phyloP scores from a whole-genome alignment of 2,113 vertebrate genomes.

The Passer domesticus region DNA sequence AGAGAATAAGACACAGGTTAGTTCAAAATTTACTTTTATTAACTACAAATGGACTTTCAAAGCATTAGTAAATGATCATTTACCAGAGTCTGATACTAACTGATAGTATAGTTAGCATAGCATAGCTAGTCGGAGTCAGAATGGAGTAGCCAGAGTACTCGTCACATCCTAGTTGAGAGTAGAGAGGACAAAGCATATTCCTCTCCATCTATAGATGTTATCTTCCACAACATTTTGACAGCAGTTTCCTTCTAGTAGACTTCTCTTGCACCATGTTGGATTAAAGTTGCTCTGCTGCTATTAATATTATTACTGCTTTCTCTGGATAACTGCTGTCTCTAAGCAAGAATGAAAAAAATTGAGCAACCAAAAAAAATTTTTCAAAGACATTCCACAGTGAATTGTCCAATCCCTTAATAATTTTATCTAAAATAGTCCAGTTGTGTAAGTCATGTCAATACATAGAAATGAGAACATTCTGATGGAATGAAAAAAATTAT shows the following conservation, averaged over 20 bases:
- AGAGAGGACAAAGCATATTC: not conserved
- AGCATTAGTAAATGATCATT: not conserved
- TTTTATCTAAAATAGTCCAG: not conserved
- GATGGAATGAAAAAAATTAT: not conserved
- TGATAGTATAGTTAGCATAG: not conserved
- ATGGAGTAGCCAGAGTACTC: not conserved
- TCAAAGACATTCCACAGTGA: not conserved
- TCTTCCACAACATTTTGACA: not conserved
- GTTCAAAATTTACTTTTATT: not conserved
- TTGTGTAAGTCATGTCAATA: not conserved
- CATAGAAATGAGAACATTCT: not conserved
- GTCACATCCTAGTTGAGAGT: not conserved
- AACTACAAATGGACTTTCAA: not conserved
- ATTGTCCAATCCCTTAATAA: not conserved
- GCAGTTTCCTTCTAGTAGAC: not conserved
- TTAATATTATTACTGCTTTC: not conserved
- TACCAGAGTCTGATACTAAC: not conserved
- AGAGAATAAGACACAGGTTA: not conserved
- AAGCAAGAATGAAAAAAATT: not conserved
- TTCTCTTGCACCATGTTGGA: not conserved
- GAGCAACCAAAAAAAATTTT: not conserved
- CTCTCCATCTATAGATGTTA: not conserved
- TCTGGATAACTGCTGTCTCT: not conserved
- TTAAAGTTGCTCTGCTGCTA: not conserved
- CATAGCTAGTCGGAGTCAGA: not conserved